Base-by-base conservation (phyloP, 2,113 vertebrate genomes). In the Mesitornis unicolor region DNA sequence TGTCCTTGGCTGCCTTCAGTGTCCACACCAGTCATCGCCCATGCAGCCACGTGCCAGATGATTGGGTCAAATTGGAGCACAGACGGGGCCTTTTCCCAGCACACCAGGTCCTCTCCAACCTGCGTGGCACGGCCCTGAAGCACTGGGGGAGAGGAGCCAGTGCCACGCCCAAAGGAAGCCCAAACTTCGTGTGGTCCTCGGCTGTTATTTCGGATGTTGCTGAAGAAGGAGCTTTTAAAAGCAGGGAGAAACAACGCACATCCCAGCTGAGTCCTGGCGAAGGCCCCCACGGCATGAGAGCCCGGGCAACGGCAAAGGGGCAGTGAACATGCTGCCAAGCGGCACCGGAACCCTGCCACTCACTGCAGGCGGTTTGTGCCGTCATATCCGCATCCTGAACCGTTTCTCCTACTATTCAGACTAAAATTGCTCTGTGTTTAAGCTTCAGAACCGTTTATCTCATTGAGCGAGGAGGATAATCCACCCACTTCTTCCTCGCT, bases 391-490 rank as follows among this genome's bases (percentile, higher is more conserved):
- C 54, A 4, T 74, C 89, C 89, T 78, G 59, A 95, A 81, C 93
- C 77, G 0, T 93, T 95, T 94, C 89, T 90, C 93, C 93, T 95
- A 96, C 96, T 95, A 93, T 95, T 94, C 95, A 92, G 94, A 95
- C 91, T 96, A 93, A 94, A 96, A 96, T 94, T 93, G 93, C 76
- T 80, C 94, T 68, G 67, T 96, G 95, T 95, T 96, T 96, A 95
- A 95, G 91, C 96, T 95, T 87, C 87, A 93, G 86, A 87, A 97
- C 35, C 85, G 22, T 96, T 97, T 97, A 97, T 97, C 96, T 97
- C 96, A 96, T 97, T 97, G 97, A 97, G 79, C 53, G 84, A 96
- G 94, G 93, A 96, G 88, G 89, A 96, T 95, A 93, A 94, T 96
- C 92, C 96, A 87, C 96, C 96, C 97, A 96, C 96, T 82, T 93